phyloP scores from a whole-genome alignment of 1,140 invertebrate genomes.

The Asobara japonica region DNA sequence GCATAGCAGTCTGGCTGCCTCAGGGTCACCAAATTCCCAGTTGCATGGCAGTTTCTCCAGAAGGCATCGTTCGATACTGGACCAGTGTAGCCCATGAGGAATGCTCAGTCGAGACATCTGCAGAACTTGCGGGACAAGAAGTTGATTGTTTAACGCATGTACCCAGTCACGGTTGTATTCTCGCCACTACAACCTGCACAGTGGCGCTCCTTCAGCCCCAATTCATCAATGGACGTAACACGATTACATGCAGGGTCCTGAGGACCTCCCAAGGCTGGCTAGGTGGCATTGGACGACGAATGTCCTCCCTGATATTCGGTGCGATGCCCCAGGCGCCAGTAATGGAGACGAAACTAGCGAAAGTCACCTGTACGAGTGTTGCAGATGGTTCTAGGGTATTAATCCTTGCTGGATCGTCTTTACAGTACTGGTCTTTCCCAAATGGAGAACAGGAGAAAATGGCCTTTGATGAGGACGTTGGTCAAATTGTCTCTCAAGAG shows the following conservation, averaged over 20 bases:
- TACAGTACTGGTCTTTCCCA: constrained; percentile 77
- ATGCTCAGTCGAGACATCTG: constrained; percentile 83
- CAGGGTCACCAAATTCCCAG: constrained; percentile 79
- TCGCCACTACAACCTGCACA: constrained; percentile 92
- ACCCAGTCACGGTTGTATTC: constrained; percentile 79
- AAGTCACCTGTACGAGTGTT: constrained; percentile 65
- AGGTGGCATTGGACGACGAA: constrained; percentile 84
- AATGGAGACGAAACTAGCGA: constrained; percentile 78
- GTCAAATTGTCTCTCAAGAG: constrained; percentile 70
- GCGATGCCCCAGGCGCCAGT: constrained; percentile 76
- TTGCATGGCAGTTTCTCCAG: constrained; percentile 92
- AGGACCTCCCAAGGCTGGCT: constrained; percentile 85
- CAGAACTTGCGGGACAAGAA: constrained; percentile 82
- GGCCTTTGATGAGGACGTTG: constrained; percentile 74
- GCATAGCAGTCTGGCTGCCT: constrained; percentile 82
- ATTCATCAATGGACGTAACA: constrained; percentile 71
- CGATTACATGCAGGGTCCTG: constrained; percentile 76
- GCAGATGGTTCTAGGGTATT: constrained; percentile 69
- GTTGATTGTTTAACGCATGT: constrained; percentile 81
- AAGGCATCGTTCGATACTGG: constrained; percentile 93
- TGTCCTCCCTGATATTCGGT: constrained; percentile 90
- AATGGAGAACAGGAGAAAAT: constrained; percentile 69
- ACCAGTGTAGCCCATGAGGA: constrained; percentile 88
- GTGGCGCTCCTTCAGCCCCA: constrained; percentile 80
- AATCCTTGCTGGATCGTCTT: constrained; percentile 73